phyloP scores from a whole-genome alignment of 2,888 invertebrate genomes.

The Caenorhabditis plicata region DNA sequence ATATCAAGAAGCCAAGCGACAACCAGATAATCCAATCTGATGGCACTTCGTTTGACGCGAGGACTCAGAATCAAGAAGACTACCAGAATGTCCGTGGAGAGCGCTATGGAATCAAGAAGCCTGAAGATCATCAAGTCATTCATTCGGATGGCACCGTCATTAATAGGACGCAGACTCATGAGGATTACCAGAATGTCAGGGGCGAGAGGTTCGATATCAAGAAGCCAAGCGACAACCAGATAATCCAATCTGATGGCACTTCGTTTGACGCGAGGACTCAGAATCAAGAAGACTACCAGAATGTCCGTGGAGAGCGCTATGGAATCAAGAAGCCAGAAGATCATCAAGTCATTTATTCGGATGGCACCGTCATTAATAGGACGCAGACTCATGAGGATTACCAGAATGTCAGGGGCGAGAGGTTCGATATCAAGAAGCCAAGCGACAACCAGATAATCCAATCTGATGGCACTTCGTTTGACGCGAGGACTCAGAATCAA shows the following conservation, averaged over 20 bases:
- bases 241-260: neutral
- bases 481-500: neutral
- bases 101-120: neutral
- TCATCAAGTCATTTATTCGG: neutral
- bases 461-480: neutral
- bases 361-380: neutral
- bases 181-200: neutral
- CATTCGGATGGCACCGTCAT: neutral
- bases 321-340: neutral
- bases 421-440: neutral
- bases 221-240: neutral
- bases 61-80: constrained; percentile 3
- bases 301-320: constrained; percentile 1
- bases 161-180: constrained; percentile 1
- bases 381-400: constrained; percentile 4
- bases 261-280: neutral
- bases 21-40: neutral
- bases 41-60: neutral
- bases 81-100: constrained; percentile 1
- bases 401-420: neutral
- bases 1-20: neutral
- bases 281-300: constrained; percentile 2
- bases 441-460: neutral
- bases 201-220: neutral
- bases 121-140: neutral